phyloP scores from a whole-genome alignment of 2,797 vertebrate species.

The Loriculus beryllinus region DNA sequence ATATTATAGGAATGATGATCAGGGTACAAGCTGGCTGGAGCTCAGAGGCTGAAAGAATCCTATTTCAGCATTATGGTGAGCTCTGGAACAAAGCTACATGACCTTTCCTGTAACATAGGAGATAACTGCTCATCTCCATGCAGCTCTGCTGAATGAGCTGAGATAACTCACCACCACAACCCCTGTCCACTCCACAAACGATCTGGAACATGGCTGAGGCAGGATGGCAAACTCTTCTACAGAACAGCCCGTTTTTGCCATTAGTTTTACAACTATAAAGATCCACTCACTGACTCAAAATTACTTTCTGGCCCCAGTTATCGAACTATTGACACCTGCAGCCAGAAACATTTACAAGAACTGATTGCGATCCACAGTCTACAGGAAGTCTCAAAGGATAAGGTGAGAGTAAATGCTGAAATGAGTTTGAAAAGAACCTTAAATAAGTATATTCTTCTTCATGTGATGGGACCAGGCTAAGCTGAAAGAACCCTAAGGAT shows the following conservation, averaged over 20 bases:
- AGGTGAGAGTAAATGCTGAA: background rate
- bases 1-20: background rate
- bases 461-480: background rate
- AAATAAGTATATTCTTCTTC: background rate
- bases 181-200: background rate
- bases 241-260: background rate
- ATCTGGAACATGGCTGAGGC: background rate
- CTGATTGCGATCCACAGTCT: background rate
- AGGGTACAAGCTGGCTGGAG: background rate
- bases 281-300: background rate
- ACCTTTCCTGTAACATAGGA: background rate
- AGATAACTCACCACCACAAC: background rate
- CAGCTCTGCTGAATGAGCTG: background rate
- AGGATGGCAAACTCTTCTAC: background rate
- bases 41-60: background rate
- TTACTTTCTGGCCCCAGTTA: background rate
- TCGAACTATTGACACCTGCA: background rate
- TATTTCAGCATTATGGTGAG: background rate
- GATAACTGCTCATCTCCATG: background rate
- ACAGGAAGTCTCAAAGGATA: background rate
- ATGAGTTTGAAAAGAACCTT: background rate
- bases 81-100: background rate
- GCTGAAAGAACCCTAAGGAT: background rate
- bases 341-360: background rate
- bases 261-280: background rate